Base-by-base conservation (phyloP, 1,140 invertebrate genomes). In the Papilio glaucus region DNA sequence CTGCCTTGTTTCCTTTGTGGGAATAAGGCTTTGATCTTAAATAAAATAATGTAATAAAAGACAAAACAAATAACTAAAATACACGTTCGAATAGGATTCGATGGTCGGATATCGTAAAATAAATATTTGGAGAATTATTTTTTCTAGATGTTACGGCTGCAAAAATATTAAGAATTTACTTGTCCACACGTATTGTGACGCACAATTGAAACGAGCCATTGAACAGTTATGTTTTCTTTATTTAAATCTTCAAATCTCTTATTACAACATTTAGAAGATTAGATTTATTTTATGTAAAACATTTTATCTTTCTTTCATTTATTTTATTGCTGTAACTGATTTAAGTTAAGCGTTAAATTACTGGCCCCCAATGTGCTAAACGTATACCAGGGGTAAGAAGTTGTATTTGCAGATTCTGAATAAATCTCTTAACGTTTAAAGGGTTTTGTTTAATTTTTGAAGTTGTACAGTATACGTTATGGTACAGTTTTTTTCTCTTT, bases 271-370 rank as follows among this genome's bases (percentile, higher is more conserved):
- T 13, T 5, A 13, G 0, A 53, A 1, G 10, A 2, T 26, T 26
- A 15, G 13, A 0, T 9, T 0, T 21, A 21, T 21, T 49, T 21
- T 21, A 49, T 18, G 21, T 12, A 53, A 53, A 12, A 53, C 10
- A 24, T 57, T 13, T 57, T 57, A 21, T 85, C 82, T 77, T 80
- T 79, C 80, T 81, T 81, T 82, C 76, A 84, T 84, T 84, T 84
- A 85, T 86, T 84, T 80, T 84, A 81, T 84, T 84, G 79, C 82
- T 85, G 80, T 81, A 78, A 85, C 79, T 84, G 77, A 74, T 85
- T 85, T 86, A 84, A 84, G 84, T 84, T 84, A 76, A 75, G 77
- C 78, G 71, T 84, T 81, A 13, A 24, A 53, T 53, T 53, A 53
- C 49, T 53, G 21, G 21, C 18, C 21, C 21, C 21, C 10, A 24